A percentile compares a stretch with the other conserved stretches of the same genome.
These are phyloP conservation scores for Indicator maculatus DNA, from an alignment of 2,113 vertebrate species.

Conservation along the genomic window DNA sequence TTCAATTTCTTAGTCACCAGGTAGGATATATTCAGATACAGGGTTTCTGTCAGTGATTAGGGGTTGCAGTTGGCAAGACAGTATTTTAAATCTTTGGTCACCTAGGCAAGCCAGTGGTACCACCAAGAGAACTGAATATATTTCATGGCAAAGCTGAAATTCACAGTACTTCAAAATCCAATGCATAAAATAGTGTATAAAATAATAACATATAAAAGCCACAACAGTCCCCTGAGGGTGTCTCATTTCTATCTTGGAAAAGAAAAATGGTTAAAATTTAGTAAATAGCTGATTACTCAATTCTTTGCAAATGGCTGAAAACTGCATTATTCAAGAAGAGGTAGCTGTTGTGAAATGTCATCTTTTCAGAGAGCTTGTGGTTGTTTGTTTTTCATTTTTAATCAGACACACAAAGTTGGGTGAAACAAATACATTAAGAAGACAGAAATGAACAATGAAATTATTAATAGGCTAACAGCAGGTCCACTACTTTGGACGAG, in stretches of 20 bases:
- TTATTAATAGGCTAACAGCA: slow-evolving; percentile 45
- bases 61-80: neutral
- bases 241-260: neutral
- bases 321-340: neutral
- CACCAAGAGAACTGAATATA: neutral
- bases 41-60: neutral
- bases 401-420: slow-evolving; percentile 9
- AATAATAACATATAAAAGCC: neutral
- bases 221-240: neutral
- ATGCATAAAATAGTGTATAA: neutral
- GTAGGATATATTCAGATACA: neutral
- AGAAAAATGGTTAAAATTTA: neutral
- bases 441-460: slow-evolving; percentile 34
- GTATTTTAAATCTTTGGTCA: neutral
- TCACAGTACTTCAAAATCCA: neutral
- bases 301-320: neutral
- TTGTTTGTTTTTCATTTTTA: slow-evolving; percentile 35
- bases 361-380: neutral
- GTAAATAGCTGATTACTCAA: neutral
- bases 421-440: slow-evolving; percentile 51
- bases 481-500: slow-evolving; percentile 32
- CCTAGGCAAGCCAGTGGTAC: neutral
- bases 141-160: neutral
- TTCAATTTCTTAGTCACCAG: neutral
- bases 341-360: slow-evolving; percentile 18